Evolutionary conservation across 2,797 vertebrate genomes (phyloP).

Genomic region (Tragopan temminckii): DNA sequence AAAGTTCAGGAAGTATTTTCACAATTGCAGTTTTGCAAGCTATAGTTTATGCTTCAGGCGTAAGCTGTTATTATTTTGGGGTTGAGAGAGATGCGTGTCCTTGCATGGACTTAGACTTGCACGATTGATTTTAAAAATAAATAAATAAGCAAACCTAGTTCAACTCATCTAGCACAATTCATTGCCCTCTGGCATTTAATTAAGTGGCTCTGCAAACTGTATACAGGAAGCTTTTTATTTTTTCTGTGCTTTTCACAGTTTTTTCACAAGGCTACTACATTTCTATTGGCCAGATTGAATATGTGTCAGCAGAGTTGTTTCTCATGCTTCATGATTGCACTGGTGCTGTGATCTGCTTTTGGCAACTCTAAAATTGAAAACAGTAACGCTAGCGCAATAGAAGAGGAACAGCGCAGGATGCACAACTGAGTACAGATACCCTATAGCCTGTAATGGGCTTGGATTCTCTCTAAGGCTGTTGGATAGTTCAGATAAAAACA

Average conservation of each 20-base stretch:
- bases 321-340: slow-evolving; percentile 55
- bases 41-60: slow-evolving; percentile 19
- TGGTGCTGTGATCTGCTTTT: slow-evolving; percentile 47
- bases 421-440: not conserved
- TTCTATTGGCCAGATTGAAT: slow-evolving; percentile 83
- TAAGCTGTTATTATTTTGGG: not conserved
- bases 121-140: slow-evolving; percentile 73
- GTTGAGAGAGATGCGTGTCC: not conserved
- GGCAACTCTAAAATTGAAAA: slow-evolving; percentile 37
- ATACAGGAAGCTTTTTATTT: slow-evolving; percentile 68
- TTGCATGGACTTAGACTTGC: slow-evolving; percentile 29
- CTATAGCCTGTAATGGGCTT: not conserved
- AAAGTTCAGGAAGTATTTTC: not conserved
- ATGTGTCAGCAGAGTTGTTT: slow-evolving; percentile 79
- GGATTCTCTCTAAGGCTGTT: slow-evolving; percentile 16
- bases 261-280: slow-evolving; percentile 73
- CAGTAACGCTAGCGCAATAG: not conserved
- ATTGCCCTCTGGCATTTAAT: slow-evolving; percentile 85
- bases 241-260: not conserved
- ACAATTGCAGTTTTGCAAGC: not conserved
- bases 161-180: slow-evolving; percentile 75
- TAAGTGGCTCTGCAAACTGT: slow-evolving; percentile 81
- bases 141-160: slow-evolving; percentile 56
- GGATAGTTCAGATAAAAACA: slow-evolving; percentile 23
- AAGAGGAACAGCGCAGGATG: not conserved